Conservation (phyloP, 2,113 vertebrate species). For the Ctenodactylus gundi region DNA sequence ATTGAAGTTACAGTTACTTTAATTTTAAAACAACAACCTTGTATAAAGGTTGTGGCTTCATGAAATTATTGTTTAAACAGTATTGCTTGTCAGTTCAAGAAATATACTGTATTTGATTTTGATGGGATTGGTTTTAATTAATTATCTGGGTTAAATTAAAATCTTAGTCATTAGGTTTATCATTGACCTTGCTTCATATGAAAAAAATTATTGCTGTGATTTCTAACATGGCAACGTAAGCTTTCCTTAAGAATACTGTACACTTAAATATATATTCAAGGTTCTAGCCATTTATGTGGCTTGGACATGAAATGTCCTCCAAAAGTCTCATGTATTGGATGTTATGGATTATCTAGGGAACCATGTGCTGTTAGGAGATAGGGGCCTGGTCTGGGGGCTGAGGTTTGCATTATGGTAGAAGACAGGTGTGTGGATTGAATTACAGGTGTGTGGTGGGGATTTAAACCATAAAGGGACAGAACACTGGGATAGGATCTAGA, state of each 20-base stretch:
- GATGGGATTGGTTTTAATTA: constrained; percentile 3
- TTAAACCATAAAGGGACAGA: too few relatives aligned
- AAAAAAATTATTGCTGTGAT: neutral
- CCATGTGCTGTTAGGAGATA: too few relatives aligned
- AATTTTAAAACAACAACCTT: neutral
- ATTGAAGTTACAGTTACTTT: neutral
- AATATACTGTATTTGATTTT: neutral
- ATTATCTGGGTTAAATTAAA: neutral
- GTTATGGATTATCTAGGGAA: too few relatives aligned
- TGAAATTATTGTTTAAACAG: neutral
- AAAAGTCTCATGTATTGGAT: too few relatives aligned
- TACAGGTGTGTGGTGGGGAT: too few relatives aligned
- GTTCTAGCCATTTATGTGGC: too few relatives aligned
- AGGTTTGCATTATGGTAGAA: too few relatives aligned
- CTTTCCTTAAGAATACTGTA: neutral
- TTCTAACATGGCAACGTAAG: neutral
- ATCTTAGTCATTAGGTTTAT: neutral
- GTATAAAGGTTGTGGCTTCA: neutral
- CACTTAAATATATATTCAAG: neutral
- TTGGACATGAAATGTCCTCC: too few relatives aligned
- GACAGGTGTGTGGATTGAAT: too few relatives aligned
- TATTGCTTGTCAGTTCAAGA: neutral
- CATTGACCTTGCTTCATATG: neutral
- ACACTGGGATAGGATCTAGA: too few relatives aligned
- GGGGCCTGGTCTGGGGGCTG: too few relatives aligned